Conservation (phyloP, 2,797 vertebrate genomes). For the Molossus alvarezi region DNA sequence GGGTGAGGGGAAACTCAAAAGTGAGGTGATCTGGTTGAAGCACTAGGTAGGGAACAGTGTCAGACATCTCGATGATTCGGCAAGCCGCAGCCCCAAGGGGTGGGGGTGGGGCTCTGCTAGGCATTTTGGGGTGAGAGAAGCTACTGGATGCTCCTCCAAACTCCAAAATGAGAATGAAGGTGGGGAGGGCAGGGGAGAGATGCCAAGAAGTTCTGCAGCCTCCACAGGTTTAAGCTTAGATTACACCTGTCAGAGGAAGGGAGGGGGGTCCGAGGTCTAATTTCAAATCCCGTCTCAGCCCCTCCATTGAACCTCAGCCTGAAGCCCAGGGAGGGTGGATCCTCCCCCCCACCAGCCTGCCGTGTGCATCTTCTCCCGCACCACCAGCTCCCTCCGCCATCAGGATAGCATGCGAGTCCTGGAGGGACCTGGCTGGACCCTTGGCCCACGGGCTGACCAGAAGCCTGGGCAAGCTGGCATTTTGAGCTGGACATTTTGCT, state of each 20-base stretch:
- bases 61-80: slow-evolving; percentile 92
- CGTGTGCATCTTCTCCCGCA: slow-evolving; percentile 24
- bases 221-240: slow-evolving; percentile 96
- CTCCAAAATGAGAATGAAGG: slow-evolving; percentile 95
- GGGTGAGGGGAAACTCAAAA: slow-evolving; percentile 86
- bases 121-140: slow-evolving; percentile 96
- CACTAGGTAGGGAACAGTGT: slow-evolving; percentile 92
- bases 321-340: not conserved
- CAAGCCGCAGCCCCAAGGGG: slow-evolving; percentile 94
- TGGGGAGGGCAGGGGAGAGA: slow-evolving; percentile 86
- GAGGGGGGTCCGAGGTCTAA: not conserved
- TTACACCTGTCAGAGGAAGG: slow-evolving; percentile 94
- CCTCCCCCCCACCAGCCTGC: not conserved
- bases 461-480: not conserved
- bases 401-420: not conserved
- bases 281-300: not conserved
- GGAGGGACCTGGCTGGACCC: slow-evolving; percentile 65
- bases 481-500: not conserved
- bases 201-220: slow-evolving; percentile 96
- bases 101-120: slow-evolving; percentile 95
- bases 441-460: not conserved
- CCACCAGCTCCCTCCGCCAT: slow-evolving; percentile 62
- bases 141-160: slow-evolving; percentile 90
- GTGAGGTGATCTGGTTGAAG: slow-evolving; percentile 94
- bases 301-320: not conserved